Evolutionary conservation across 1,140 invertebrate species (phyloP).

Genomic region (Ylistrum balloti): DNA sequence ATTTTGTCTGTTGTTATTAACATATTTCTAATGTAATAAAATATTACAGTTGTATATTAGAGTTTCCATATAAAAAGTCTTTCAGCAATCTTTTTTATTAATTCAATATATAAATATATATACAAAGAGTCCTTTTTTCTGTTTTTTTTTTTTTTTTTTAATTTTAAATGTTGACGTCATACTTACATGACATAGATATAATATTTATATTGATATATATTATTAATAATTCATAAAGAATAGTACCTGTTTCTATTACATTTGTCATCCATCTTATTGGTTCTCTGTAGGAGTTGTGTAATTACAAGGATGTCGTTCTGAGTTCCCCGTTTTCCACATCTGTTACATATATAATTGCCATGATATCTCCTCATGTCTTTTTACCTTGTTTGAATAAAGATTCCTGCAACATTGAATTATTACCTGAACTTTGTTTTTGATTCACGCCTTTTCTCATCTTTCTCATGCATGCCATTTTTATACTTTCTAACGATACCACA

Average conservation of each 20-base stretch:
- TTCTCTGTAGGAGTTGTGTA: too few species aligned
- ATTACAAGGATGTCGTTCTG: background rate
- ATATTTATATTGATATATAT: slow-evolving; percentile 16
- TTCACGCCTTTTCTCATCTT: too few species aligned
- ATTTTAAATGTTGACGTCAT: slow-evolving; percentile 28
- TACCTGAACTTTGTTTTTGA: background rate
- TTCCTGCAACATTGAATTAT: slow-evolving; percentile 20
- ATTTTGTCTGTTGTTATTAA: background rate
- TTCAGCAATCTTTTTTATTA: slow-evolving; percentile 36
- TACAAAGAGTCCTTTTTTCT: background rate
- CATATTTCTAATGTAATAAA: background rate
- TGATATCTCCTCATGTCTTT: slow-evolving; percentile 29
- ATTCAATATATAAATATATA: slow-evolving; percentile 20
- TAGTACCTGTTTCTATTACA: background rate
- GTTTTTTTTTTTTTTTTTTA: slow-evolving; percentile 8
- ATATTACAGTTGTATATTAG: slow-evolving; percentile 11
- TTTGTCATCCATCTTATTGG: too few species aligned
- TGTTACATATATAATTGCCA: background rate
- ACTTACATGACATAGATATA: background rate
- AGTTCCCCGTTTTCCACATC: background rate
- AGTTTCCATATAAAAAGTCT: slow-evolving; percentile 24
- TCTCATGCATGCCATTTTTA: too few species aligned
- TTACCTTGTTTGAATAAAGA: slow-evolving; percentile 40
- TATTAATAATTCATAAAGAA: background rate
- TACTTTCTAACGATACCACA: too few species aligned